Evolutionary conservation across 2,113 vertebrate species (phyloP).

Genomic region (Glaucidium brasilianum): DNA sequence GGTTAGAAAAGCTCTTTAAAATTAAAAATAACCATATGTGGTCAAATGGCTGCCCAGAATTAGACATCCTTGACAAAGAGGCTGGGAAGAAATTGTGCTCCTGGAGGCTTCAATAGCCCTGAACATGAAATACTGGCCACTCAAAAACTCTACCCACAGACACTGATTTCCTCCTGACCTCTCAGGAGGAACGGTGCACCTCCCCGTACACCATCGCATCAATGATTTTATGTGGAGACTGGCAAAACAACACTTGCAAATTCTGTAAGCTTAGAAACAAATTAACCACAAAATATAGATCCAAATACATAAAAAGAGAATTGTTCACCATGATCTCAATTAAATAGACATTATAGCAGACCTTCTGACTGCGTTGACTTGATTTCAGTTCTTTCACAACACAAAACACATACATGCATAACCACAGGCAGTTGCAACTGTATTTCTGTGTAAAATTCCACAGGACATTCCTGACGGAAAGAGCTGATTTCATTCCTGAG

Average conservation of each 20-base stretch:
- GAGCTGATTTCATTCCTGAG: background rate
- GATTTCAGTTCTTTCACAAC: background rate
- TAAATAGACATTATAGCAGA: background rate
- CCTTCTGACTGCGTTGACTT: background rate
- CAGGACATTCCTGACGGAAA: background rate
- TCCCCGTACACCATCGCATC: background rate
- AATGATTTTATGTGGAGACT: background rate
- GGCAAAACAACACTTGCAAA: background rate
- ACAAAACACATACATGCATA: background rate
- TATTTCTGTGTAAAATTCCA: background rate
- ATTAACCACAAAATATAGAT: background rate
- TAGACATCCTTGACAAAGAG: background rate
- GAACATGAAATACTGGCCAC: background rate
- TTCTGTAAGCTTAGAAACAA: background rate
- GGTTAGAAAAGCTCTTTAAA: background rate
- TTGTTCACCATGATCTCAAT: background rate
- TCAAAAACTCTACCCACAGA: background rate
- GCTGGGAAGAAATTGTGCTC: background rate
- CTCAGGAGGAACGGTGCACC: background rate
- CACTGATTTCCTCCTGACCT: background rate
- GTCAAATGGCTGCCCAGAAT: background rate
- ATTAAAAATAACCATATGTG: background rate
- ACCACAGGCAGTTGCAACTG: background rate
- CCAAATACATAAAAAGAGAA: background rate
- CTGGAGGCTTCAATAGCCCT: background rate